Conservation (phyloP, 2,888 invertebrate genomes). For the Hololepta plana region DNA sequence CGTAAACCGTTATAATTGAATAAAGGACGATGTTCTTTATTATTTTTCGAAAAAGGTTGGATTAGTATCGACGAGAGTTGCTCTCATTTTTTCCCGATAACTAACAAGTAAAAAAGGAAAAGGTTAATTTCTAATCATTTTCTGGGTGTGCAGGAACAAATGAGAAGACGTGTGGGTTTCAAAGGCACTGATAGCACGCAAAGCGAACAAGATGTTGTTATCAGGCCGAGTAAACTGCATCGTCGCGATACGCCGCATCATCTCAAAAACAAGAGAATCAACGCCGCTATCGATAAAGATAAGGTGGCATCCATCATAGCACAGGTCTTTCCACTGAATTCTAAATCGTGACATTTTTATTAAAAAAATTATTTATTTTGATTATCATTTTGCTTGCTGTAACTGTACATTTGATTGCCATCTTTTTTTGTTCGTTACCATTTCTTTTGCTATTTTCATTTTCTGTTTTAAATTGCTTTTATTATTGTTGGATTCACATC, state of each 20-base stretch:
- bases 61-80: no score
- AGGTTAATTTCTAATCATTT: background rate
- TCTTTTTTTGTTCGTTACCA: slow-evolving; percentile 8
- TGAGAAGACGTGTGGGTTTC: slow-evolving; percentile 46
- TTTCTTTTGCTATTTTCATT: slow-evolving; percentile 6
- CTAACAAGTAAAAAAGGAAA: no score
- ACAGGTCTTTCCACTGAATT: slow-evolving; percentile 34
- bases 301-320: slow-evolving; percentile 56
- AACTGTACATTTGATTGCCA: slow-evolving; percentile 4
- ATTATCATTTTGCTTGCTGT: slow-evolving; percentile 5
- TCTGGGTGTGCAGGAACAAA: slow-evolving; percentile 25
- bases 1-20: no score
- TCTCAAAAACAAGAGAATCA: slow-evolving; percentile 91
- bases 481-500: no score
- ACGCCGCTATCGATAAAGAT: slow-evolving; percentile 43
- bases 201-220: slow-evolving; percentile 30
- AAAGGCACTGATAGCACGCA: slow-evolving; percentile 26
- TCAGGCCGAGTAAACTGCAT: slow-evolving; percentile 51
- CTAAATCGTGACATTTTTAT: no score
- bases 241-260: slow-evolving; percentile 98
- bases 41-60: no score
- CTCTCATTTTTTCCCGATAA: no score
- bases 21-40: no score
- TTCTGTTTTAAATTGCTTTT: slow-evolving; percentile 6
- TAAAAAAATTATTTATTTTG: no score